Base-by-base conservation (phyloP, 2,113 vertebrate genomes). In the Seriola quinqueradiata region DNA sequence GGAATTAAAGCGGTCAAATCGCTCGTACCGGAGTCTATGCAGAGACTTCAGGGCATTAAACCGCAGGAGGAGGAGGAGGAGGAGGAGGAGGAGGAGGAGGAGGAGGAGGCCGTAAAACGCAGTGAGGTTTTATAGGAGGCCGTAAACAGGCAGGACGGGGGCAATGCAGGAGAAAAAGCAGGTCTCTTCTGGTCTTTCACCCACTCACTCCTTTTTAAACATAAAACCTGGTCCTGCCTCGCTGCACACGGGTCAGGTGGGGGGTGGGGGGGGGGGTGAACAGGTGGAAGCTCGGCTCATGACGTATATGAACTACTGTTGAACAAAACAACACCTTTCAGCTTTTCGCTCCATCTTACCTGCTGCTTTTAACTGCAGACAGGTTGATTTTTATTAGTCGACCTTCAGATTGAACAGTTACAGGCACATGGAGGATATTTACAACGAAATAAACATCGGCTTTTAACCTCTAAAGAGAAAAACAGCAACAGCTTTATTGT, bases 41-140 rank as follows among this genome's bases (percentile, higher is more conserved):
- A 67, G 48, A 71, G 63, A 76, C 86, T 87, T 80, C 75, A 82
- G 74, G 74, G 50, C 75, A 81, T 85, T 86, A 70, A 88, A 88
- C 83, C 66, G 64, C 84, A 80, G 81, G 28, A 28, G 61, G 71
- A 70, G 66, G 71, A 72, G 68, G 70, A 76, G 60, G 78, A 68
- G 52, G 60, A 76, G 34, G 34, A 36, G 34, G 34, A 36, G 6
- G 19, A 57, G 61, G 70, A 70, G 69, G 71, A 71, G 70, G 70
- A 76, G 60, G 78, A 68, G 52, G 60, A 76, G 88, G 75, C 23
- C 61, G 75, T 93, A 90, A 93, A 92, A 90, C 71, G 70, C 70
- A 1, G 4, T 61, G 64, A 55, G 63, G 75, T 73, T 92, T 92
- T 92, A 93, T 85, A 34, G 90, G 66, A 17, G 82, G 55, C 64